Base-by-base conservation (phyloP, 2,797 vertebrate species). In the Lepidocolaptes lacrymiger region DNA sequence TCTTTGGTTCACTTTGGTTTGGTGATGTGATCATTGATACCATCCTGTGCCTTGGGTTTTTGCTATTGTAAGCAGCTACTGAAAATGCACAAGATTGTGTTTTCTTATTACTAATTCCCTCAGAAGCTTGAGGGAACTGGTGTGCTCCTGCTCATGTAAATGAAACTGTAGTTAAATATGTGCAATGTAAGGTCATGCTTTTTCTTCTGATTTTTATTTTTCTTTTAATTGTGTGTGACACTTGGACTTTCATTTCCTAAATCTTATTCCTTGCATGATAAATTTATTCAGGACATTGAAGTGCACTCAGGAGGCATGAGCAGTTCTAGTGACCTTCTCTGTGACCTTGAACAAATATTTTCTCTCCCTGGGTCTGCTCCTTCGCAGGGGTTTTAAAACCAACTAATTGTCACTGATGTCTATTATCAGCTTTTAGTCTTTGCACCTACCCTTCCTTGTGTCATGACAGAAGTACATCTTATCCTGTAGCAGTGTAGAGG, bases 281-380 rank as follows among this genome's bases (percentile, higher is more conserved):
- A 92, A 80, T 71, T 86, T 86, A 89, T 92, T 94, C 64, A 80
- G 82, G 69, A 87, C 10, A 9, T 2, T 58, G 58, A 66, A 78
- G 26, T 43, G 48, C 20, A 34, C 30, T 83, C 4, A 2, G 43
- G 67, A 95, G 59, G 56, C 64, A 56, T 0, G 3, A 94, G 56
- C 51, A 66, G 48, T 58, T 80, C 36, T 12, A 30, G 39, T 56
- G 77, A 84, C 54, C 43, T 95, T 88, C 79, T 78, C 9, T 21
- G 36, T 63, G 87, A 92, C 83, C 91, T 90, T 86, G 88, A 93
- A 49, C 69, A 76, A 95, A 82, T 22, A 18, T 79, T 89, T 94
- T 88, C 39, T 76, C 74, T 93, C 58, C 23, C 26, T 68, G 32
- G 12, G 27, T 86, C 74, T 83, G 36, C 34, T 93, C 34, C 19